Evolutionary conservation across 2,888 invertebrate species (phyloP).

Genomic region (Pseudococcus viburni): DNA sequence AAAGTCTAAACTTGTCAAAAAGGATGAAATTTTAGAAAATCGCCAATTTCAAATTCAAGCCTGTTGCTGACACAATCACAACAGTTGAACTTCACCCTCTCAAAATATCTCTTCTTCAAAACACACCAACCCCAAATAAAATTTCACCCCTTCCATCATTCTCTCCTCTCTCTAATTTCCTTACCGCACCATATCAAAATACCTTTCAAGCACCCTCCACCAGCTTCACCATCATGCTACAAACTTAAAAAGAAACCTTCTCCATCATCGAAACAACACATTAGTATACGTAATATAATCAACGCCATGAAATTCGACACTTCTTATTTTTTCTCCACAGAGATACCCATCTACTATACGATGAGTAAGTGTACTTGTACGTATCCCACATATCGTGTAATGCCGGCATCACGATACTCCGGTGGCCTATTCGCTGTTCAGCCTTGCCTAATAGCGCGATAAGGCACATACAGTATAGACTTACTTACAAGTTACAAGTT

Average conservation of each 20-base stretch:
- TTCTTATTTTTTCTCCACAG: neutral
- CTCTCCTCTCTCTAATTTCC: no score
- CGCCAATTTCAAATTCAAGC: no score
- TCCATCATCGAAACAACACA: neutral
- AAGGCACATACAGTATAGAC: neutral
- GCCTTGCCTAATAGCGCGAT: neutral
- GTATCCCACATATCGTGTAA: neutral
- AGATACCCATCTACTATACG: neutral
- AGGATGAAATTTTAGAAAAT: no score
- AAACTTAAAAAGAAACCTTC: no score
- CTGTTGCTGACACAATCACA: no score
- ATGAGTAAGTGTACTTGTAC: neutral
- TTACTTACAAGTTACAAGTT: neutral
- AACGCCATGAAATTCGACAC: slow-evolving; percentile 5
- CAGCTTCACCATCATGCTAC: no score
- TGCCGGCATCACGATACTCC: slow-evolving; percentile 16
- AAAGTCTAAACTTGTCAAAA: no score
- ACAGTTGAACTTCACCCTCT: no score
- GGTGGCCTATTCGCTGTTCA: neutral
- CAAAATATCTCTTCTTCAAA: no score
- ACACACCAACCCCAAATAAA: no score
- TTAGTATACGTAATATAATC: slow-evolving; percentile 12
- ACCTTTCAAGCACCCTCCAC: neutral
- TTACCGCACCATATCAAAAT: no score
- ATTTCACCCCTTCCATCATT: no score